Evolutionary conservation across 2,797 vertebrate species (phyloP), one percentile per base, ranked within the genome.

Genomic region (Alfaro cultratus): DNA sequence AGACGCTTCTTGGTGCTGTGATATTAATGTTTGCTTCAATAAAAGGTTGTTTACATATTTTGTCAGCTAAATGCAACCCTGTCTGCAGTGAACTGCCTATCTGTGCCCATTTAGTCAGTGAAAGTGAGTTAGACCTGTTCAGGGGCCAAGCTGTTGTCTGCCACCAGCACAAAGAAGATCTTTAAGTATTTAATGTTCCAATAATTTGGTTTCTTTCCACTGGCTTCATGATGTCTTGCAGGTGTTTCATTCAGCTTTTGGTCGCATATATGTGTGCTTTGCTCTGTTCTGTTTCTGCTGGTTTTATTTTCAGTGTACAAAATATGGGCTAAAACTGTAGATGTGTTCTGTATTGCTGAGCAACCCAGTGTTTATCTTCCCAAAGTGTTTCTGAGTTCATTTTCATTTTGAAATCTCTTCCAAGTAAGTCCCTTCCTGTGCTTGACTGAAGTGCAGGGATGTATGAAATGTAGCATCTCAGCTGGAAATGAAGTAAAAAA

Each of bases 231-330:
- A 82, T 85, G 80, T 76, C 68, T 80, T 84, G 73, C 34, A 26
- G 51, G 83, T 85, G 86, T 78, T 86, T 88, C 83, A 78, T 78
- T 89, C 88, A 87, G 87, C 82, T 85, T 74, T 85, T 70, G 85
- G 60, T 74, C 79, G 83, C 83, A 77, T 88, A 49, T 34, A 75
- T 36, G 74, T 89, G 82, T 87, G 84, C 71, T 84, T 85, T 88
- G 84, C 86, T 92, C 86, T 78, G 76, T 92, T 86, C 80, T 55
- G 36, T 88, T 91, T 92, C 92, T 94, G 90, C 90, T 93, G 81
- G 85, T 87, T 93, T 87, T 85, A 83, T 91, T 87, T 91, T 93
- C 82, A 75, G 88, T 89, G 88, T 94, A 89, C 85, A 91, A 89
- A 85, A 84, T 76, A 82, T 91, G 88, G 88, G 86, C 91, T 87